Conservation (phyloP, 2,113 vertebrate genomes). For the Ibidorhyncha struthersii region DNA sequence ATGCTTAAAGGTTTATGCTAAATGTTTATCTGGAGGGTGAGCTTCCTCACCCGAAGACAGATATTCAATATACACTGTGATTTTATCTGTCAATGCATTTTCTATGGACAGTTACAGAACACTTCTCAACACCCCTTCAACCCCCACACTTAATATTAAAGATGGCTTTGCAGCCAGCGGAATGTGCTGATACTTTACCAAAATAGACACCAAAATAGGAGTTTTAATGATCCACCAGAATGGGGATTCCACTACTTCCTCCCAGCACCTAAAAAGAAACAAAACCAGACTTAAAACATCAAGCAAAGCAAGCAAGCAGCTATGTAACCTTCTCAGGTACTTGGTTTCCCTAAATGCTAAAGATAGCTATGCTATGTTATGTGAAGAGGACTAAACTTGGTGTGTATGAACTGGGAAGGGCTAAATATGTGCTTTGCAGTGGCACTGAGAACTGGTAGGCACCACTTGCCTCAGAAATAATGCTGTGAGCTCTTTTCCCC, state of each 20-base stretch:
- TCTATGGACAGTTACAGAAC: neutral
- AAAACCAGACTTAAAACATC: conserved; percentile 4
- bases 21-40: neutral
- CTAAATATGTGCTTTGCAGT: neutral
- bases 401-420: neutral
- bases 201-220: conserved; percentile 88
- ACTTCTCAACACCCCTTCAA: neutral
- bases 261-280: conserved; percentile 88
- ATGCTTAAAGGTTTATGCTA: neutral
- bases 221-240: conserved; percentile 96
- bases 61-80: neutral
- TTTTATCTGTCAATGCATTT: neutral
- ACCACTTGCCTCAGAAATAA: neutral
- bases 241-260: conserved; percentile 82
- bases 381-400: neutral
- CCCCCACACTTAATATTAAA: neutral
- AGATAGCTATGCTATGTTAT: neutral
- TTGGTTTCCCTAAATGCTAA: neutral
- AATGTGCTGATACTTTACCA: conserved; percentile 81
- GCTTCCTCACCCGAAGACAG: neutral
- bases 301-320: neutral
- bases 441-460: neutral
- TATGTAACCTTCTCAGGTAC: neutral
- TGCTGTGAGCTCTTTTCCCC: neutral
- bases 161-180: conserved; percentile 9